These are phyloP conservation scores for Heliconius eleuchia DNA, from an alignment of 1,140 invertebrate species.

Conservation along the genomic window DNA sequence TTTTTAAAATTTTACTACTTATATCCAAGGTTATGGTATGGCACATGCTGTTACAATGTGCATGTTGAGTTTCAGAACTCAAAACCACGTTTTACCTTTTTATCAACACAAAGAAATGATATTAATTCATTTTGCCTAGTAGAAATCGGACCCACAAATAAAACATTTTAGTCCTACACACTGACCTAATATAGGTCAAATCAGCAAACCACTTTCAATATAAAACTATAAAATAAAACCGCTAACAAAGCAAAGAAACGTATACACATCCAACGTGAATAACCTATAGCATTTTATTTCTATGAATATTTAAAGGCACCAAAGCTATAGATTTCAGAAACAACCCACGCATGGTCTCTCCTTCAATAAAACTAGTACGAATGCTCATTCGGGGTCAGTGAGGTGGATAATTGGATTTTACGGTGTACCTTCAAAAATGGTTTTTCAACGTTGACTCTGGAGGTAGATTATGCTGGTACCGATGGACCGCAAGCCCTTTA, in stretches of 20 bases:
- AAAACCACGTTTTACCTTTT: too few species aligned
- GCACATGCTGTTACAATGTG: too few species aligned
- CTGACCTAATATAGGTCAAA: not conserved
- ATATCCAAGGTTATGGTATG: too few species aligned
- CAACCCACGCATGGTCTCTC: constrained; percentile 33
- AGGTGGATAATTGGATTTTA: constrained; percentile 30
- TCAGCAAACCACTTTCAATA: not conserved
- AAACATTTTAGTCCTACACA: not conserved
- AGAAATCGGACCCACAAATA: too few species aligned
- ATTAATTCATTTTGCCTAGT: too few species aligned
- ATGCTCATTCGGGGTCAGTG: constrained; percentile 29
- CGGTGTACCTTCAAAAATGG: constrained; percentile 24
- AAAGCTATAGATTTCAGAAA: constrained; percentile 28
- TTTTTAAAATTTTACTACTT: too few species aligned
- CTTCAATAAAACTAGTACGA: constrained; percentile 36
- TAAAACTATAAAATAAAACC: not conserved
- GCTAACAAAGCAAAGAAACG: not conserved
- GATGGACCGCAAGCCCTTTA: constrained; percentile 1
- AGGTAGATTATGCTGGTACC: not conserved
- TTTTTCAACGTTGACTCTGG: constrained; percentile 3
- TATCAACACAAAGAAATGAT: too few species aligned
- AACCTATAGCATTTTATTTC: constrained; percentile 18
- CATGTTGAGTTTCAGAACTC: too few species aligned
- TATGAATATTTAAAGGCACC: constrained; percentile 29
- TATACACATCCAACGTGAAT: not conserved